phyloP scores from a whole-genome alignment of 2,797 vertebrate genomes.

The Sternotherus odoratus region DNA sequence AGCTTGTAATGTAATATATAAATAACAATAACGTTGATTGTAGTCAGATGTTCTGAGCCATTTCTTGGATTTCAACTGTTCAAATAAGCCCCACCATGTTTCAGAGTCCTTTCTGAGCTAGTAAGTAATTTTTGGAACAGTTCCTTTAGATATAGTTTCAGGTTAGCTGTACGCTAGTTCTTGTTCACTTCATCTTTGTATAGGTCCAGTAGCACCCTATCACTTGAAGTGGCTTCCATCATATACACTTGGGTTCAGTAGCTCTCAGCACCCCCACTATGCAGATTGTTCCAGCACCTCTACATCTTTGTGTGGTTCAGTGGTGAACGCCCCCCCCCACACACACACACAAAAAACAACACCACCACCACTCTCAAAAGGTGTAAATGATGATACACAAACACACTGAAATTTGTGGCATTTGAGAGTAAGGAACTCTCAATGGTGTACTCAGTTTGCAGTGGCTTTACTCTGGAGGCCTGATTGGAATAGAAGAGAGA shows the following conservation, averaged over 20 bases:
- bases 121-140: not conserved
- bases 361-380: not conserved
- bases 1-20: not conserved
- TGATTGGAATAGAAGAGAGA: not conserved
- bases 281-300: too few relatives aligned
- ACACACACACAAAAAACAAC: not conserved
- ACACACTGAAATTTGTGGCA: too few relatives aligned
- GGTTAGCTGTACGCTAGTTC: not conserved
- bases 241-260: too few relatives aligned
- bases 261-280: too few relatives aligned
- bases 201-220: too few relatives aligned
- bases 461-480: not conserved
- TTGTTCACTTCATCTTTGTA: not conserved
- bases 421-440: not conserved
- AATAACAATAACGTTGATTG: not conserved
- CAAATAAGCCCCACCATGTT: not conserved
- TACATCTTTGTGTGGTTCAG: not conserved
- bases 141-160: not conserved
- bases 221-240: too few relatives aligned
- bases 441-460: not conserved
- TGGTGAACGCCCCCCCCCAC: not conserved
- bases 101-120: not conserved
- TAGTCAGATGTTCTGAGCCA: not conserved
- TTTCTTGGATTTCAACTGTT: not conserved
- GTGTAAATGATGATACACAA: not conserved